A percentile compares a stretch with the other conserved stretches of the same genome.
Evolutionary conservation across 1,140 invertebrate species (phyloP).

Genomic region (Parasteatoda tepidariorum): DNA sequence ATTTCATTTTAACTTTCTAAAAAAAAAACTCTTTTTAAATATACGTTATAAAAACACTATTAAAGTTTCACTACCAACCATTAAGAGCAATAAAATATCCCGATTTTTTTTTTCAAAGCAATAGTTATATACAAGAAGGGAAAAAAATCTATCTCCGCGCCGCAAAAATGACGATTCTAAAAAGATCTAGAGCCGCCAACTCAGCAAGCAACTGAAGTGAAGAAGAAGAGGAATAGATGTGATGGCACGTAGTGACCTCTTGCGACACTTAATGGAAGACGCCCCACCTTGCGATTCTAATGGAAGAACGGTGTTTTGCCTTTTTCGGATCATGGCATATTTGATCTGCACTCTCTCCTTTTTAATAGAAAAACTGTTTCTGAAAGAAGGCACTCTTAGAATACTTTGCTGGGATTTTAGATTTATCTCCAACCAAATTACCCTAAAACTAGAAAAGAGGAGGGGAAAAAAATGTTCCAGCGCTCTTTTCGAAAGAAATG

Average conservation of each 20-base stretch:
- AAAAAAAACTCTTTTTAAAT: constrained; percentile 1
- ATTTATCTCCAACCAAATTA: neutral
- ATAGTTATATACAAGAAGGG: constrained; percentile 3
- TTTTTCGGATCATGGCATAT: constrained; percentile 59
- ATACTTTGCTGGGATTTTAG: constrained; percentile 35
- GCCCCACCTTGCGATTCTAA: constrained; percentile 50
- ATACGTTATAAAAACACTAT: constrained; percentile 9
- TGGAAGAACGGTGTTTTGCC: constrained; percentile 55
- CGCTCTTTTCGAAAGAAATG: too few relatives aligned
- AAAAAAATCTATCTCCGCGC: neutral
- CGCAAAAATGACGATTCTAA: constrained; percentile 17
- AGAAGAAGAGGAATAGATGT: constrained; percentile 19
- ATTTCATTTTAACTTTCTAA: neutral
- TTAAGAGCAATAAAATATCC: neutral
- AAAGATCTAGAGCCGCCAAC: constrained; percentile 6
- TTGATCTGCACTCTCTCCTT: constrained; percentile 40
- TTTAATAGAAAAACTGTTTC: constrained; percentile 20
- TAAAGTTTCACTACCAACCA: constrained; percentile 1
- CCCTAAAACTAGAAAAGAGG: too few relatives aligned
- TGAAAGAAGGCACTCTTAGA: constrained; percentile 31
- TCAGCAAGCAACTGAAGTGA: constrained; percentile 23
- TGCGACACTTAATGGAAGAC: constrained; percentile 57
- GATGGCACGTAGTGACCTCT: constrained; percentile 56
- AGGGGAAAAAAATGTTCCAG: too few relatives aligned
- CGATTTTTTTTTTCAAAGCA: neutral